Base-by-base conservation (phyloP, 1,140 invertebrate genomes). In the Aphaenogaster ashmeadi region DNA sequence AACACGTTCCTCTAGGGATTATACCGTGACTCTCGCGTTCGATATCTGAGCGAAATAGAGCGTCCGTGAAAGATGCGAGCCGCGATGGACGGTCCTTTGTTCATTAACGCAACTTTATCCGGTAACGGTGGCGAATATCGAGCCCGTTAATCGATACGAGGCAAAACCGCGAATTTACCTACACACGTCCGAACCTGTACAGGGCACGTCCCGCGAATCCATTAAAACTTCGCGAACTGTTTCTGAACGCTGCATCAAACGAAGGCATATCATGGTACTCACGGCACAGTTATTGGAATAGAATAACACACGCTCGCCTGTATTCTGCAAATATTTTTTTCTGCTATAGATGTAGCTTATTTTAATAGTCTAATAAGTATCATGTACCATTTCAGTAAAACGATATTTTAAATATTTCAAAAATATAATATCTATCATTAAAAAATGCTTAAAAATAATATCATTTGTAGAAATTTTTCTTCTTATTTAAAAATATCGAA, bases 161-260 rank as follows among this genome's bases (percentile, higher is more conserved):
- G 69, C 80, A 62, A 84, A 84, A 84, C 80, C 80, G 27, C 80
- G 80, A 72, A 60, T 84, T 84, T 84, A 75, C 69, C 80, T 60
- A 84, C 54, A 74, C 69, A 84, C 69, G 36, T 81, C 66, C 50
- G 21, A 72, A 62, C 54, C 13, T 13, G 52, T 72, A 58, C 27
- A 74, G 54, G 52, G 54, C 41, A 50, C 54, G 80, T 75, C 69
- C 69, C 69, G 80, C 69, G 80, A 84, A 84, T 84, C 80, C 69
- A 84, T 84, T 84, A 84, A 84, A 84, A 84, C 80, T 84, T 84
- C 54, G 54, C 80, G 80, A 71, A 84, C 69, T 74, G 80, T 84
- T 84, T 84, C 80, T 75, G 69, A 84, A 84, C 80, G 80, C 71
- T 50, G 69, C 69, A 84, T 84, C 80, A 84, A 84, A 84, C 80